Percentiles rank a stretch among this genome's conserved stretches.
These are phyloP conservation scores for Bradynema listronoti DNA, from an alignment of 1,140 invertebrate genomes.

Conservation along the genomic window DNA sequence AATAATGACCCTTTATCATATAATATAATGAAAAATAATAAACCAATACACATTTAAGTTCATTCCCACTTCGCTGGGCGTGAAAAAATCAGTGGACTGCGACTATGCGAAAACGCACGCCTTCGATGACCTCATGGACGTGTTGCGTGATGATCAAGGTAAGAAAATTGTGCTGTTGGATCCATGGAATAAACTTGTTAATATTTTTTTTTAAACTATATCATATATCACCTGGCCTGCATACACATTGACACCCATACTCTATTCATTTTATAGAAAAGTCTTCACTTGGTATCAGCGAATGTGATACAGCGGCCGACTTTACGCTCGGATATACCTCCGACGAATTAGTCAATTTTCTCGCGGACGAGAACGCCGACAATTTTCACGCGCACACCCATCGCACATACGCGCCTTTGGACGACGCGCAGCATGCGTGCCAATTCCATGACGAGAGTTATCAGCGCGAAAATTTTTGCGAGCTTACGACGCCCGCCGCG, in stretches of 20 bases:
- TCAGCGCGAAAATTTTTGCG: neutral
- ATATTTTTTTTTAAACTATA: too few relatives aligned
- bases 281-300: neutral
- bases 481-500: neutral
- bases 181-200: neutral
- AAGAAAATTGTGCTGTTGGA: neutral
- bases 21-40: too few relatives aligned
- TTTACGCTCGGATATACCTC: slow-evolving; percentile 3
- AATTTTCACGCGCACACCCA: neutral
- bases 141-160: slow-evolving; percentile 5
- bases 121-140: slow-evolving; percentile 11
- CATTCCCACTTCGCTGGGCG: too few relatives aligned
- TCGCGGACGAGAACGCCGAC: neutral
- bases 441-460: neutral
- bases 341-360: slow-evolving; percentile 4
- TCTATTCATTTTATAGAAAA: too few relatives aligned
- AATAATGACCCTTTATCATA: too few relatives aligned
- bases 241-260: too few relatives aligned
- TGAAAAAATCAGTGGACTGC: too few relatives aligned
- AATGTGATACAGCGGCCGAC: neutral
- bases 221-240: too few relatives aligned
- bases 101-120: slow-evolving; percentile 7
- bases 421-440: too few relatives aligned
- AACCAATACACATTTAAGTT: too few relatives aligned
- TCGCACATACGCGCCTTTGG: too few relatives aligned